A percentile compares a stretch with the other conserved stretches of the same genome.
Conservation (phyloP, 2,113 vertebrate genomes). For the Prochilodus magdalenae region DNA sequence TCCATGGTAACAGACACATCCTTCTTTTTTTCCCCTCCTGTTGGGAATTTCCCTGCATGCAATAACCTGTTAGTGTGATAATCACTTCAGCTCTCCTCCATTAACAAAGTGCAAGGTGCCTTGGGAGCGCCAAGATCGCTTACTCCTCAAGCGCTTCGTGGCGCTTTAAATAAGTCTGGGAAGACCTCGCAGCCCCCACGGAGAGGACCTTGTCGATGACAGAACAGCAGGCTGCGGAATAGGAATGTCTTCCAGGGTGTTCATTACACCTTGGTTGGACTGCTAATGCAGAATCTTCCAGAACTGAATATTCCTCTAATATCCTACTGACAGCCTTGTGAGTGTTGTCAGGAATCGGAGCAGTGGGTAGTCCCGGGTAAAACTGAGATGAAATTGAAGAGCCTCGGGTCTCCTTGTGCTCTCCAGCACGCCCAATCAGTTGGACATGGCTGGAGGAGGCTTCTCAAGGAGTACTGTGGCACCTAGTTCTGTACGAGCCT, state of each 20-base stretch:
- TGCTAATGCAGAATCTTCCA: not conserved
- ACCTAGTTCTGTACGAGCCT: slow-evolving; percentile 29
- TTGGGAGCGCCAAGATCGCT: slow-evolving; percentile 55
- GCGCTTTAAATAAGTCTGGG: slow-evolving; percentile 47
- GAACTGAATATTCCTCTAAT: not conserved
- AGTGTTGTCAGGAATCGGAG: not conserved
- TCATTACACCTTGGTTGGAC: not conserved
- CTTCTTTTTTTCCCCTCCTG: slow-evolving; percentile 36
- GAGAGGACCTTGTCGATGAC: not conserved
- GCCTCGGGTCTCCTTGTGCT: not conserved
- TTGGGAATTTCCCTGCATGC: slow-evolving; percentile 55
- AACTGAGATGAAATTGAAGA: not conserved
- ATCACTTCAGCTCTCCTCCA: slow-evolving; percentile 68
- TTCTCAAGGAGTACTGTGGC: slow-evolving; percentile 19
- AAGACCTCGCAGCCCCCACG: not conserved
- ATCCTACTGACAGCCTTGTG: not conserved
- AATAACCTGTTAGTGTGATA: slow-evolving; percentile 70
- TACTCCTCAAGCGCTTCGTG: slow-evolving; percentile 61
- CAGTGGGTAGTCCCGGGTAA: not conserved
- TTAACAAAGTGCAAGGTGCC: slow-evolving; percentile 67
- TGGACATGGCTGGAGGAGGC: slow-evolving; percentile 24
- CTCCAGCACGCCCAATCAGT: slow-evolving; percentile 3
- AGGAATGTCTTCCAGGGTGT: not conserved
- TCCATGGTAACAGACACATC: slow-evolving; percentile 44
- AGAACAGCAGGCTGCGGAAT: not conserved